These are phyloP conservation scores for Globodera rostochiensis DNA, from an alignment of 1,140 invertebrate genomes.

Conservation along the genomic window DNA sequence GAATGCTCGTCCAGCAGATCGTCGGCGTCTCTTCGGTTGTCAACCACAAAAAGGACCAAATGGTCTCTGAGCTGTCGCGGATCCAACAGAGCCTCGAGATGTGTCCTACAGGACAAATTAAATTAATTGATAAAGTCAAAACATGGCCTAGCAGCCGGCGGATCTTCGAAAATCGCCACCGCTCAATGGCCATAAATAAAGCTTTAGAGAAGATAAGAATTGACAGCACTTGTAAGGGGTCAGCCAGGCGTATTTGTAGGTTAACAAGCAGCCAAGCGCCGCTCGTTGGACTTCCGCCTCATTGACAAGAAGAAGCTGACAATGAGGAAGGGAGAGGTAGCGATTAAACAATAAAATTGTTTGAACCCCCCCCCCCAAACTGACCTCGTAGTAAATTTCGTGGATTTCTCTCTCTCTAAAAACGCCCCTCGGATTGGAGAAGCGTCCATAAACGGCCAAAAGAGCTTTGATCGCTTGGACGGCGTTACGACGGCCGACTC, in stretches of 20 bases:
- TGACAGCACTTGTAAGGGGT: conserved; percentile 24
- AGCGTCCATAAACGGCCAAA: conserved; percentile 27
- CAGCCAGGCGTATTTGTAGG: conserved; percentile 42
- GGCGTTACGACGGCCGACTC: not conserved
- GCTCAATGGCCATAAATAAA: no score
- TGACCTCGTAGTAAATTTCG: conserved; percentile 39
- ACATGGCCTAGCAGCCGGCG: no score
- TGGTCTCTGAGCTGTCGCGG: conserved; percentile 17
- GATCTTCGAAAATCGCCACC: no score
- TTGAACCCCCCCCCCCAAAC: not conserved
- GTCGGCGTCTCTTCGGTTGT: conserved; percentile 16
- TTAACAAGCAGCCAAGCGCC: conserved; percentile 41
- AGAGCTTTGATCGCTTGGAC: conserved; percentile 29
- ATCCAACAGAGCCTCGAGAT: conserved; percentile 17
- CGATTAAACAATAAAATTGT: no score
- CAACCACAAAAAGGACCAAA: conserved; percentile 30
- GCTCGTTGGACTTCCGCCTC: conserved; percentile 39
- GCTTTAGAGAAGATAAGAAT: no score
- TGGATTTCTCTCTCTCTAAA: conserved; percentile 28
- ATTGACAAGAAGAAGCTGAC: conserved; percentile 28
- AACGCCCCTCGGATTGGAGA: conserved; percentile 21
- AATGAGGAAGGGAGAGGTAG: not conserved
- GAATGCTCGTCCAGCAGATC: conserved; percentile 11
- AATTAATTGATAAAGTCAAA: not conserved
- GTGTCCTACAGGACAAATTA: not conserved